Conservation (phyloP, 1,140 invertebrate species). For the Macrosteles quadrilineatus region DNA sequence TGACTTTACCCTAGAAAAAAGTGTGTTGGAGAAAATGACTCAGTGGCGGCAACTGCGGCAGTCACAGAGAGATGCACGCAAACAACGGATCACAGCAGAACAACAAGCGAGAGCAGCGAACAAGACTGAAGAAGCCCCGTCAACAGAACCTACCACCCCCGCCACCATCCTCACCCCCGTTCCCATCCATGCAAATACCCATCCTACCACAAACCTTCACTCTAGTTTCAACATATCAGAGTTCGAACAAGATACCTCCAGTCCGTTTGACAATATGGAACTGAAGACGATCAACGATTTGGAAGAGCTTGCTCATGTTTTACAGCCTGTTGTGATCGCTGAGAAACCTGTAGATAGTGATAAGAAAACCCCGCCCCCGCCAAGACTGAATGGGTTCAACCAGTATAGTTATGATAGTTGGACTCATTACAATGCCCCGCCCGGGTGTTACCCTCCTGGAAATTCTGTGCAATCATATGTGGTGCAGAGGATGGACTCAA, state of each 20-base stretch:
- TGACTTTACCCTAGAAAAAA: slow-evolving; percentile 70
- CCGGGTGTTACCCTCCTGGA: slow-evolving; percentile 31
- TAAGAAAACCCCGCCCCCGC: neutral
- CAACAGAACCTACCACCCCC: neutral
- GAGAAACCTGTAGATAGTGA: neutral
- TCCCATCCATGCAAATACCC: slow-evolving; percentile 31
- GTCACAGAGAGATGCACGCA: slow-evolving; percentile 58
- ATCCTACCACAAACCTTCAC: slow-evolving; percentile 1
- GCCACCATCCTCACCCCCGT: slow-evolving; percentile 41
- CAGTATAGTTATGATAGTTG: slow-evolving; percentile 4
- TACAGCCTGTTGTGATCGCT: slow-evolving; percentile 42
- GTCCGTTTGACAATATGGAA: slow-evolving; percentile 89
- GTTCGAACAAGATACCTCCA: slow-evolving; percentile 86
- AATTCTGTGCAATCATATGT: slow-evolving; percentile 42
- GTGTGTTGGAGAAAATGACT: slow-evolving; percentile 66
- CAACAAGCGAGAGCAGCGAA: slow-evolving; percentile 29
- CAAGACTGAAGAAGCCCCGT: neutral
- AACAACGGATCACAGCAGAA: slow-evolving; percentile 56
- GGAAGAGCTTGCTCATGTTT: slow-evolving; percentile 77
- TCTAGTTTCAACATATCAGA: slow-evolving; percentile 66
- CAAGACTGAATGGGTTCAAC: slow-evolving; percentile 18
- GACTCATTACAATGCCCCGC: neutral
- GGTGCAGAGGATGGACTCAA: slow-evolving; percentile 44
- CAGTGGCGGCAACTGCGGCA: slow-evolving; percentile 66
- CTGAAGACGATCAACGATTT: slow-evolving; percentile 88